These are phyloP conservation scores for Protosalanx chinensis DNA, from an alignment of 2,797 vertebrate genomes.

Conservation along the genomic window DNA sequence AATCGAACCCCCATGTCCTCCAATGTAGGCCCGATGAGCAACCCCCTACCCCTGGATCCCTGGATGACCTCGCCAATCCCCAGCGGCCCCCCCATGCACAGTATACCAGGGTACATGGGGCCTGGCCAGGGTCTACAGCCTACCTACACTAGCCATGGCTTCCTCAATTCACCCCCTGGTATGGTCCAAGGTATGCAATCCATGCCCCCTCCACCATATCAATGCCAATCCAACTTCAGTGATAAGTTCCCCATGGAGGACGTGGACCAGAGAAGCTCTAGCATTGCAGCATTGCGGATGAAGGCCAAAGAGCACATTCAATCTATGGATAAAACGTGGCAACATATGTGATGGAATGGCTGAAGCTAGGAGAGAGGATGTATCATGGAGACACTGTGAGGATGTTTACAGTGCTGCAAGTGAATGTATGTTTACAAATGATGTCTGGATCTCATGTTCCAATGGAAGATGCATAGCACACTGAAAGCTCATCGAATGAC, in stretches of 20 bases:
- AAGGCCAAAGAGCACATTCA: slow-evolving; percentile 94
- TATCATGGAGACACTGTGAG: neutral
- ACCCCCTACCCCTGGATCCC: slow-evolving; percentile 83
- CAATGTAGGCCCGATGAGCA: slow-evolving; percentile 74
- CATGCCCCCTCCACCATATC: slow-evolving; percentile 82
- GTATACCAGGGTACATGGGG: slow-evolving; percentile 85
- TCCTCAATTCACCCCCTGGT: slow-evolving; percentile 75
- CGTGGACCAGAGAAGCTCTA: slow-evolving; percentile 83
- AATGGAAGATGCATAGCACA: slow-evolving; percentile 20
- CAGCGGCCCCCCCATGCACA: slow-evolving; percentile 79
- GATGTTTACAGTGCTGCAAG: neutral
- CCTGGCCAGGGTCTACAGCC: slow-evolving; percentile 82
- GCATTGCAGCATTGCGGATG: slow-evolving; percentile 87
- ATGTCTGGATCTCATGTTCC: neutral
- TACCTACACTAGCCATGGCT: slow-evolving; percentile 75
- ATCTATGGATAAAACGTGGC: slow-evolving; percentile 93
- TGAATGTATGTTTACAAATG: slow-evolving; percentile 6
- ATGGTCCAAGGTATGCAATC: slow-evolving; percentile 86
- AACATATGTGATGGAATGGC: slow-evolving; percentile 77
- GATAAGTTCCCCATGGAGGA: slow-evolving; percentile 89
- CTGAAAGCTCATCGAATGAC: slow-evolving; percentile 30
- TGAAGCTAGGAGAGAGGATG: neutral
- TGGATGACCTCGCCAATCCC: slow-evolving; percentile 89
- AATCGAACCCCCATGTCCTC: slow-evolving; percentile 78
- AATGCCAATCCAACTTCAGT: slow-evolving; percentile 78